These are phyloP conservation scores for Hydropsyche betteni DNA, from an alignment of 2,888 invertebrate genomes.

Conservation along the genomic window DNA sequence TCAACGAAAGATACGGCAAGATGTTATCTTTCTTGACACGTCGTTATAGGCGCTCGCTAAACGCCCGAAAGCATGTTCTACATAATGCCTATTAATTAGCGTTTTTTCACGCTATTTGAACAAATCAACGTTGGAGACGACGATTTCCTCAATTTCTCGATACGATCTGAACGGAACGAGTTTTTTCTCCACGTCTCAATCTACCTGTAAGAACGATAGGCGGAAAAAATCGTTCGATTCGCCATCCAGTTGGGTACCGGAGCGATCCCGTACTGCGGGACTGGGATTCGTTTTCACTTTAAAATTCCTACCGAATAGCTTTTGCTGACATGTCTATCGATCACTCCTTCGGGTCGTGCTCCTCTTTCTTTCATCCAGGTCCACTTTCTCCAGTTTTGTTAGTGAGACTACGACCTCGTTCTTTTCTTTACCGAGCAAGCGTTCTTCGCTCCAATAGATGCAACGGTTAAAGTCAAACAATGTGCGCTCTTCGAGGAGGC, in stretches of 20 bases:
- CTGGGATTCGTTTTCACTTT: constrained; percentile 17
- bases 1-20: not conserved
- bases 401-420: too few relatives aligned
- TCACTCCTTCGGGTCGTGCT: not conserved
- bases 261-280: not conserved
- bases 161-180: not conserved
- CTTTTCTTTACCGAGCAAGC: too few relatives aligned
- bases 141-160: not conserved
- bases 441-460: too few relatives aligned
- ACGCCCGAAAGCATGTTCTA: not conserved
- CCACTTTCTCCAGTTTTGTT: constrained; percentile 20
- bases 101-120: not conserved
- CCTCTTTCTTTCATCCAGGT: not conserved
- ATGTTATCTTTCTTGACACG: constrained; percentile 10
- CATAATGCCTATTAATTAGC: constrained; percentile 18
- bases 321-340: constrained; percentile 15
- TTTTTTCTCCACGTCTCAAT: not conserved
- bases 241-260: not conserved
- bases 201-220: too few relatives aligned
- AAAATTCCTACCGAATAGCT: constrained; percentile 16
- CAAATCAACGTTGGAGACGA: not conserved
- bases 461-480: too few relatives aligned
- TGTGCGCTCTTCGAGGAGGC: too few relatives aligned
- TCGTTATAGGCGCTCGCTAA: constrained; percentile 9
- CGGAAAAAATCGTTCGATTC: not conserved